Evolutionary conservation across 64 coral and sea anemone species (phyloP), one percentile per base, ranked within the genome.

Genomic region (Anthopleura sola): DNA sequence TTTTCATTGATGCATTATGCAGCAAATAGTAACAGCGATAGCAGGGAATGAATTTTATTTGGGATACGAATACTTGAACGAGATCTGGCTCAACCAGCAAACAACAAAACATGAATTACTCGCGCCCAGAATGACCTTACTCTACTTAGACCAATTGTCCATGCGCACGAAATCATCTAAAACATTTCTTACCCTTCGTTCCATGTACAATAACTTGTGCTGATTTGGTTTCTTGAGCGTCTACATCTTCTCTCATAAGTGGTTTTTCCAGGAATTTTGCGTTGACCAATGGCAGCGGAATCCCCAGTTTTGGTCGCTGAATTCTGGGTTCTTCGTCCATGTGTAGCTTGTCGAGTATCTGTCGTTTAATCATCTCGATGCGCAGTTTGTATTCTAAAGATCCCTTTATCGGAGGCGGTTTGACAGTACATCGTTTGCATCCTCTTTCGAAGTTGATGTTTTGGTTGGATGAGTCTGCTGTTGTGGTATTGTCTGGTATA

Each of bases 301-400:
- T 55, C 17, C 17, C 47, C 23, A 0, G 50, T 37, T 83, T 55
- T 56, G 46, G 49, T 56, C 48, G 49, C 39, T 83, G 36, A 11
- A 83, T 83, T 55, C 39, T 83, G 36, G 82, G 82, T 21, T 49
- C 46, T 56, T 54, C 48, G 26, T 31, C 32, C 82, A 83, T 83
- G 23, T 83, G 48, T 0, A 83, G 55, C 18, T 55, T 55, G 29
- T 83, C 18, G 51, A 83, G 82, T 17, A 83, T 83, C 82, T 83
- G 82, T 60, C 32, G 48, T 83, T 83, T 83, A 57, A 83, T 83
- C 44, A 83, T 55, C 37, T 55, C 82, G 55, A 83, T 49, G 5
- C 82, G 82, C 39, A 83, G 20, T 60, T 55, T 57, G 50, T 83
- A 83, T 60, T 83, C 82, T 56, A 56, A 54, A 48, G 82, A 19